Evolutionary conservation across 2,113 vertebrate genomes (phyloP).

Genomic region (Nansenia antarctica): DNA sequence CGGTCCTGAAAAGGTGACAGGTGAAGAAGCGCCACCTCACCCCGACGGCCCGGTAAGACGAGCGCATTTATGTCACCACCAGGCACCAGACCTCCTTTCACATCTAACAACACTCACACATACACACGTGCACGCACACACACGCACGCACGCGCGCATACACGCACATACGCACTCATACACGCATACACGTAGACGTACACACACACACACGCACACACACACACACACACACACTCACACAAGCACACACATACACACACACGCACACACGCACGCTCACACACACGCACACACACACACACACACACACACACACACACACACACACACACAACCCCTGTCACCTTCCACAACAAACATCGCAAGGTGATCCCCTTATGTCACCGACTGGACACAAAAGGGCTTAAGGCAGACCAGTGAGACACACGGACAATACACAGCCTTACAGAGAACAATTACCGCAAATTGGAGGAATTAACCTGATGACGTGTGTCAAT

Average conservation of each 20-base stretch:
- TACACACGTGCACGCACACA: too few species aligned
- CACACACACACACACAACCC: too few species aligned
- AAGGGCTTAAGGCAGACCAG: constrained; percentile 11
- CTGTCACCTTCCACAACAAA: constrained; percentile 37
- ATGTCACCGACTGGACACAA: constrained; percentile 40
- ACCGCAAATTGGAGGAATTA: constrained; percentile 41
- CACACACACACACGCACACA: too few species aligned
- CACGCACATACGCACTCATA: too few species aligned
- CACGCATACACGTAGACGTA: too few species aligned
- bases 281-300: too few species aligned
- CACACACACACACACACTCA: too few species aligned
- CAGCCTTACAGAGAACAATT: constrained; percentile 22
- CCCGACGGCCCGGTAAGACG: constrained; percentile 37
- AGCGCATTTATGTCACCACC: constrained; percentile 27
- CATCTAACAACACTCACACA: constrained; percentile 23
- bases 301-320: too few species aligned
- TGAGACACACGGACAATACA: constrained; percentile 31
- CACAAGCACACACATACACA: too few species aligned
- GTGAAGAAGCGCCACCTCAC: constrained; percentile 19
- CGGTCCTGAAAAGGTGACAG: constrained; percentile 10
- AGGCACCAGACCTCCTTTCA: constrained; percentile 24
- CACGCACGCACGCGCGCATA: too few species aligned
- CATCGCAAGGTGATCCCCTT: constrained; percentile 40
- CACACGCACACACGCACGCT: too few species aligned
- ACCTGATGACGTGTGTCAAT: constrained; percentile 19